Conservation (phyloP, 1,140 invertebrate genomes). For the Drosophila athabasca region DNA sequence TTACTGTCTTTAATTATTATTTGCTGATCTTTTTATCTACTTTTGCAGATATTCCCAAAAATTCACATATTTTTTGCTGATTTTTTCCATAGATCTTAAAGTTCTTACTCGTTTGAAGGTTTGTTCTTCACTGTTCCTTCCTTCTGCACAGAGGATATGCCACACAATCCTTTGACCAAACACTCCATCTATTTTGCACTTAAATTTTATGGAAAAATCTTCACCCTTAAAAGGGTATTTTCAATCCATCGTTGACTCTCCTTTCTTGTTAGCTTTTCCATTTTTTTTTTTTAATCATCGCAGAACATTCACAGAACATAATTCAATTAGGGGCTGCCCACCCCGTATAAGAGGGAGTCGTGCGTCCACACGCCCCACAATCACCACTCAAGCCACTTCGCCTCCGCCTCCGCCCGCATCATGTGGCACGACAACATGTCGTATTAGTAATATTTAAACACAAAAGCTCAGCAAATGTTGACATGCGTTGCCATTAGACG, state of each 20-base stretch:
- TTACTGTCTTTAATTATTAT: too few species aligned
- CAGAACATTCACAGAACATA: constrained; percentile 50
- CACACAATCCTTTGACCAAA: too few species aligned
- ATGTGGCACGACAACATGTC: constrained; percentile 73
- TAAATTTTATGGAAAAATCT: too few species aligned
- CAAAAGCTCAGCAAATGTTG: constrained; percentile 79
- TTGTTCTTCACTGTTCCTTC: too few species aligned
- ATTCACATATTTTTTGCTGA: too few species aligned
- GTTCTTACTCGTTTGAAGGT: too few species aligned
- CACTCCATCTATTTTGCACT: too few species aligned
- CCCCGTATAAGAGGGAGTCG: constrained; percentile 40
- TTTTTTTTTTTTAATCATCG: constrained; percentile 34
- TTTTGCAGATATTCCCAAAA: too few species aligned
- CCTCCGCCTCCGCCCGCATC: constrained; percentile 14
- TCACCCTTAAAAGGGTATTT: not conserved
- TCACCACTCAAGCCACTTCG: constrained; percentile 3
- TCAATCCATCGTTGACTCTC: constrained; percentile 3
- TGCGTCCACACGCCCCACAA: constrained; percentile 8
- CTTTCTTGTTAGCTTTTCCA: not conserved
- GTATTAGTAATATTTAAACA: constrained; percentile 82
- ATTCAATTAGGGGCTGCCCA: constrained; percentile 62
- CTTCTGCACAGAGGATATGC: too few species aligned
- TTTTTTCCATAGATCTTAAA: too few species aligned
- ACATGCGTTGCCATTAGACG: constrained; percentile 77
- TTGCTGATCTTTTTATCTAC: too few species aligned